Base-by-base conservation (phyloP, 1,140 invertebrate species). In the Yoshiicerus persimilis region DNA sequence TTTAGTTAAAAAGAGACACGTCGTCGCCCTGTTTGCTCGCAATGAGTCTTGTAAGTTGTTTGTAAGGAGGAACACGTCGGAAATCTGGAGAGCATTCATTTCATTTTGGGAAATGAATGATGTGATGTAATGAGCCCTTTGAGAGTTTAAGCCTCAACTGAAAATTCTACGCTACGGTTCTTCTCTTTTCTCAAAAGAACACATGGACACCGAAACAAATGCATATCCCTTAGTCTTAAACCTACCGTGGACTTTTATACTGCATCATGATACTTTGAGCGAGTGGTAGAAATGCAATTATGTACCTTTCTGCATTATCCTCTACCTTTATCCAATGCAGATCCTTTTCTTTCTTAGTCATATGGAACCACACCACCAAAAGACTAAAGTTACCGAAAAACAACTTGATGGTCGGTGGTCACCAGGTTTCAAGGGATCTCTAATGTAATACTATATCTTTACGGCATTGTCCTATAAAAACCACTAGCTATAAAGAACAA, bases 51-150 rank as follows among this genome's bases (percentile, higher is more conserved):
- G 34, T 38, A 25, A 1, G 34, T 38, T 38, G 47, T 56, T 34
- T 80, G 75, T 34, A 36, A 80, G 75, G 20, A 80, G 66, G 66
- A 70, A 70, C 27, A 20, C 16, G 4, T n/a, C 4, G 32, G 32
- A 80, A 80, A 80, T 80, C 75, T 80, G 75, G 75, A 80, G 32
- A 80, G 34, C 75, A 80, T 80, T 80, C 75, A 80, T 80, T 80
- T 36, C 75, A 80, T 80, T 80, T 80, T 80, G 75, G 39, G 83
- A 84, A 62, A 84, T 84, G 83, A 84, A 84, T 84, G 83, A 84
- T 84, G 83, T 84, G 83, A 41, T 47, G 83, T 84, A 84, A 84
- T 84, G 83, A 84, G 83, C 20, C 75, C 75, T 80, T 80, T 38
- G 75, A 80, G 75, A 80, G 75, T 80, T 80, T 80, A 20, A 38